Evolutionary conservation across 1,140 invertebrate genomes (phyloP).

Genomic region (Drosophila sulfurigaster): DNA sequence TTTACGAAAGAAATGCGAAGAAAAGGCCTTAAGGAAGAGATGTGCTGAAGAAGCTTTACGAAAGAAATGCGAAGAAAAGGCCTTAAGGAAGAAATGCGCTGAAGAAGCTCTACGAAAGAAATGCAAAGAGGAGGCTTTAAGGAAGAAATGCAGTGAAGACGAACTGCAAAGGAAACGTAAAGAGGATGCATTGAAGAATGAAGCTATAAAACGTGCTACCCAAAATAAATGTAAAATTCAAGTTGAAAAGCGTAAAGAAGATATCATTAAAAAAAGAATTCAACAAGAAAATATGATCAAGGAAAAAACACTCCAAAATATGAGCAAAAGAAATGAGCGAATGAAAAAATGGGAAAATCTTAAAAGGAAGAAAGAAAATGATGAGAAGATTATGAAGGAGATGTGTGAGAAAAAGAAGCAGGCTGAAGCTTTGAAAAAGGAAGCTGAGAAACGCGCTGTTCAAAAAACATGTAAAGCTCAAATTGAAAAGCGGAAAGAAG

Average conservation of each 20-base stretch:
- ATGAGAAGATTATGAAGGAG: no score
- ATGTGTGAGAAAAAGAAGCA: neutral
- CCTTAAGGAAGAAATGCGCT: neutral
- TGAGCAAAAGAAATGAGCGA: no score
- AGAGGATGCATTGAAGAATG: no score
- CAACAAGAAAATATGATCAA: no score
- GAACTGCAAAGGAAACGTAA: neutral
- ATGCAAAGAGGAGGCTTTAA: neutral
- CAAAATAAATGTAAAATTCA: no score
- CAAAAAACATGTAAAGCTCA: neutral
- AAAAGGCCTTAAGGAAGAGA: neutral
- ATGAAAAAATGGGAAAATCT: no score
- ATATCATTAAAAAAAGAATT: neutral
- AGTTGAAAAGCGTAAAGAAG: no score
- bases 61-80: neutral
- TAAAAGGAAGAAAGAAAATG: no score
- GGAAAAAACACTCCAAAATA: no score
- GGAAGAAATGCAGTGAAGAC: neutral
- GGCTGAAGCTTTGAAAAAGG: neutral
- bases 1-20: neutral
- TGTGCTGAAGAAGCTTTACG: neutral
- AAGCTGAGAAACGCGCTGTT: neutral
- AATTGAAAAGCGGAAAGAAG: neutral
- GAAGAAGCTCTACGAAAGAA: no score
- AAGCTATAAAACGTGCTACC: no score